These are phyloP conservation scores for Drosophila pseudotalamancana DNA, from an alignment of 2,888 invertebrate genomes.

Conservation along the genomic window DNA sequence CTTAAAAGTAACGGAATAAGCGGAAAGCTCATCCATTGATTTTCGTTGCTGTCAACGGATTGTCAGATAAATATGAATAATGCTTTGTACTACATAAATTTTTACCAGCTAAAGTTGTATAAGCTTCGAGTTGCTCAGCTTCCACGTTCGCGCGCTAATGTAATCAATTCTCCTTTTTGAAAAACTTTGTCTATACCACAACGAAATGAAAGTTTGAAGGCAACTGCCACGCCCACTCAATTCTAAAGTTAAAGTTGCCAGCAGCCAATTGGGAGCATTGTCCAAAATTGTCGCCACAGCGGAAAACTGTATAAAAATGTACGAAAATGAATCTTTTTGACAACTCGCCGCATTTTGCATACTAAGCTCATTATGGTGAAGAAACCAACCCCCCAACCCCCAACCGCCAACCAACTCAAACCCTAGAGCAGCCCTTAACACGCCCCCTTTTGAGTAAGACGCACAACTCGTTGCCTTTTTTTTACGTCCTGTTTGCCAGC, in stretches of 20 bases:
- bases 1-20: no score
- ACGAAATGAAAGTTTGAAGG: constrained; percentile 47
- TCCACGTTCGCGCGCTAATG: constrained; percentile 52
- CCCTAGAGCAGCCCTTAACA: no score
- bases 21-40: constrained; percentile 16
- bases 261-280: constrained; percentile 66
- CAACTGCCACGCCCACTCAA: constrained; percentile 9
- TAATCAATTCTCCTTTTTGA: constrained; percentile 68
- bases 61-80: constrained; percentile 45
- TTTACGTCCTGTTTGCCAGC: constrained; percentile 21
- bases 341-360: constrained; percentile 73
- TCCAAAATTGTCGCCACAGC: constrained; percentile 25
- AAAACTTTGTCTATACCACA: constrained; percentile 60
- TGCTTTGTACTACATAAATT: constrained; percentile 12
- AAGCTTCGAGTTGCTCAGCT: constrained; percentile 26
- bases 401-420: no score
- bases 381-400: not conserved
- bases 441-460: constrained; percentile 8
- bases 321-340: constrained; percentile 71
- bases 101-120: constrained; percentile 22
- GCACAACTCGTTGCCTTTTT: constrained; percentile 57
- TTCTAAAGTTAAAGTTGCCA: constrained; percentile 44
- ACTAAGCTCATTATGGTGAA: constrained; percentile 74
- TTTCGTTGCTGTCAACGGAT: constrained; percentile 15
- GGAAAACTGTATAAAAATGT: constrained; percentile 59